Evolutionary conservation across 1,140 invertebrate genomes (phyloP).

Genomic region (Chrysopa pallens): DNA sequence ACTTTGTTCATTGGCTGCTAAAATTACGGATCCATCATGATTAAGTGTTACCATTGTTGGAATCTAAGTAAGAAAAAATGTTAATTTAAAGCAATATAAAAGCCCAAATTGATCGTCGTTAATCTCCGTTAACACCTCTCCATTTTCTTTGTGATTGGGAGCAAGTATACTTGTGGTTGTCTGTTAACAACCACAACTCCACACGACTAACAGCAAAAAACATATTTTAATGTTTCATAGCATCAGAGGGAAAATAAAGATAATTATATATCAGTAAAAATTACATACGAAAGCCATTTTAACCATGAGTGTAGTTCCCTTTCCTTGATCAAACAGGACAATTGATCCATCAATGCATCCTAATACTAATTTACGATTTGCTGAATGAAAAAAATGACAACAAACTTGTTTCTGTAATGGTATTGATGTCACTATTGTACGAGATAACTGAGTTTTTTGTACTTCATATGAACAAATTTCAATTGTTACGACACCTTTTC

Average conservation of each 20-base stretch:
- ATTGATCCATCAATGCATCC: constrained; percentile 61
- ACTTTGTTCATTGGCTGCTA: constrained; percentile 49
- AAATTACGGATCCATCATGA: constrained; percentile 43
- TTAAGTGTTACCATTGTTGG: constrained; percentile 56
- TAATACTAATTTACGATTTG: constrained; percentile 50
- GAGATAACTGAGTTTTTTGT: constrained; percentile 43
- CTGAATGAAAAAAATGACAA: constrained; percentile 42
- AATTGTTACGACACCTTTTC: constrained; percentile 55
- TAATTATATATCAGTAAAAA: too few relatives aligned
- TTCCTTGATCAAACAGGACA: constrained; percentile 46
- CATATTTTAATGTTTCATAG: not conserved
- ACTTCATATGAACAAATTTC: constrained; percentile 56
- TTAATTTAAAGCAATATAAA: too few relatives aligned
- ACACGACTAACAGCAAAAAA: not conserved
- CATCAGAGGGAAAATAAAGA: too few relatives aligned
- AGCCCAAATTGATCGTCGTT: too few relatives aligned
- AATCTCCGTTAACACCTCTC: too few relatives aligned
- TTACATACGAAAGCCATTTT: constrained; percentile 44
- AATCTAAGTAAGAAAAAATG: constrained; percentile 26
- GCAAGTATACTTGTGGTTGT: too few relatives aligned
- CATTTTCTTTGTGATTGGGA: too few relatives aligned
- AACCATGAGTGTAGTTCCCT: constrained; percentile 38
- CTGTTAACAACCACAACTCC: constrained; percentile 3
- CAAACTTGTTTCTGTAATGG: constrained; percentile 51
- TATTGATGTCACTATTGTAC: constrained; percentile 44